Evolutionary conservation across 2,113 vertebrate genomes (phyloP).

Genomic region (Seriola aureovittata): DNA sequence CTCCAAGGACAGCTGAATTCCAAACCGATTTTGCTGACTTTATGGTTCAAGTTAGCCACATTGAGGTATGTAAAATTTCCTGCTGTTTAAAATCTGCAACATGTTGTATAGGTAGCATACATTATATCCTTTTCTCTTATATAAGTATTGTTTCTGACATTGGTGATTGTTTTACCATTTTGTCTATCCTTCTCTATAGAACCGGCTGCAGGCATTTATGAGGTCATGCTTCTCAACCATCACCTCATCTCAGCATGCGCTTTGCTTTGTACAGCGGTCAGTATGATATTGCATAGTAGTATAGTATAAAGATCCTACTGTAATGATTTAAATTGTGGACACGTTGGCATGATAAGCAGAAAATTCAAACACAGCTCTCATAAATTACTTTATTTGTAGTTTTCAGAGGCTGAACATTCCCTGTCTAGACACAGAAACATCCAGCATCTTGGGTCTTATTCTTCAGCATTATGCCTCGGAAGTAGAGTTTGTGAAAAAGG

Average conservation of each 20-base stretch:
- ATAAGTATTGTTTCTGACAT: neutral
- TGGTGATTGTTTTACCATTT: neutral
- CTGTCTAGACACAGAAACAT: conserved; percentile 84
- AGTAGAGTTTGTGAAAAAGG: conserved; percentile 86
- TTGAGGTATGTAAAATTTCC: conserved; percentile 82
- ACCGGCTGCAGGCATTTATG: conserved; percentile 88
- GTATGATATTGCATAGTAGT: neutral
- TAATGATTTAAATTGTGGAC: neutral
- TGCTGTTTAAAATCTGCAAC: neutral
- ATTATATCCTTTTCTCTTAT: neutral
- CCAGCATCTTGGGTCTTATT: conserved; percentile 73
- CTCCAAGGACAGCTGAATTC: conserved; percentile 86
- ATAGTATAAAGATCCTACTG: neutral
- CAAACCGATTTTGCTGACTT: conserved; percentile 87
- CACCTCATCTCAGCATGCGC: conserved; percentile 84
- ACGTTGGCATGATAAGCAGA: neutral
- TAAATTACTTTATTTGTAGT: conserved; percentile 69
- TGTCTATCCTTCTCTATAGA: conserved; percentile 74
- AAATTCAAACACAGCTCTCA: neutral
- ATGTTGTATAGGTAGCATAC: neutral
- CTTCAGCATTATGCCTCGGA: conserved; percentile 86
- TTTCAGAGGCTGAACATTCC: conserved; percentile 89
- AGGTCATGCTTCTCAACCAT: conserved; percentile 85
- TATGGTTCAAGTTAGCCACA: conserved; percentile 80
- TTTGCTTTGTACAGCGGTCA: conserved; percentile 87